These are phyloP conservation scores for Drosophila rellima DNA, from an alignment of 2,888 invertebrate genomes.

Conservation along the genomic window DNA sequence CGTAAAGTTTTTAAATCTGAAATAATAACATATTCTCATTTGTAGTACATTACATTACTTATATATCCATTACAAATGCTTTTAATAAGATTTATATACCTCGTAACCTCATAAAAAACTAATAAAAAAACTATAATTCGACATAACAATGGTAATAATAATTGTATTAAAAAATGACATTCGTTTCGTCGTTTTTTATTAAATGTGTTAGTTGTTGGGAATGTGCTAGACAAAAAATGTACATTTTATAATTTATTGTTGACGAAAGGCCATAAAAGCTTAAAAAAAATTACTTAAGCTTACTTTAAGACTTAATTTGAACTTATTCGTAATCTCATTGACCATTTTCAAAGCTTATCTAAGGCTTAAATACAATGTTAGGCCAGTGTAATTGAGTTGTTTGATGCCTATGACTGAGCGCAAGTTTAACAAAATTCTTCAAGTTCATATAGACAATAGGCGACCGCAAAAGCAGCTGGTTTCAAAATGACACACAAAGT, in stretches of 20 bases:
- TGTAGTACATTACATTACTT: not conserved
- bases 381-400: constrained; percentile 21
- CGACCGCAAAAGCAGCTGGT: constrained; percentile 50
- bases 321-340: not conserved
- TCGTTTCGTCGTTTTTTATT: no score
- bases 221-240: no score
- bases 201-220: no score
- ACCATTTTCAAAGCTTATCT: not conserved
- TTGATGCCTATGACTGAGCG: not conserved
- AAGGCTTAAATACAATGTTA: not conserved
- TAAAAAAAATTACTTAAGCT: no score
- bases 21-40: not conserved
- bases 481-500: constrained; percentile 44
- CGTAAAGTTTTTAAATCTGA: not conserved
- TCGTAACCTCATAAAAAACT: no score
- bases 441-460: constrained; percentile 38
- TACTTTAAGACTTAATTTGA: not conserved
- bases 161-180: no score
- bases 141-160: no score
- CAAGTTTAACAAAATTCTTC: constrained; percentile 42
- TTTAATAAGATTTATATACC: no score
- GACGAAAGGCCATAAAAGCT: no score
- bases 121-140: no score
- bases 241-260: no score
- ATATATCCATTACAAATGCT: no score